Base-by-base conservation (phyloP, 2,797 vertebrate species). In the Manis crassicaudata region DNA sequence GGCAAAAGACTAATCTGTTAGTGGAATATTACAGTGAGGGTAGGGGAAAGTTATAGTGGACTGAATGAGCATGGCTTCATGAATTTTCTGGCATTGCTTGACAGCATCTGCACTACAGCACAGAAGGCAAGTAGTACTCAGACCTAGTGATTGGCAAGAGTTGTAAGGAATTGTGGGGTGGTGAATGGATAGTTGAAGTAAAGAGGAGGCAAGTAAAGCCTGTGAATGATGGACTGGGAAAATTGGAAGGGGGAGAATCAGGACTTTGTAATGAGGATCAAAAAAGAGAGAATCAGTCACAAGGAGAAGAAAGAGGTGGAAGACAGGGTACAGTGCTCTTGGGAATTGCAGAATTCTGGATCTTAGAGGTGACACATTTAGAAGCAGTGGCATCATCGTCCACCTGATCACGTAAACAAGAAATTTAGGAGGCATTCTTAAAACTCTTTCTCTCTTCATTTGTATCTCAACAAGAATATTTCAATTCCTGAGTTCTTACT, bases 401-500 rank as follows among this genome's bases (percentile, higher is more conserved):
- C 32, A 81, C 65, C 67, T 96, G 52, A 63, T 83, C 35, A 68
- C 40, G 20, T 70, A 94, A 88, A 40, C 40, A 27, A 67, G n/a
- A 84, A 92, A 87, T 67, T 23, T 88, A 37, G 18, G 46, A 88
- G 37, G 35, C 65, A 65, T 65, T 73, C 27, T 86, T 90, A 21
- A 95, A 72, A 65, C 16, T 40, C 35, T 35, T 92, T 88, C 85
- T 88, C 8, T 75, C 50, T 83, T 73, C 27, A 62, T 82, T 25
- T 94, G 43, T 43, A 14, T 76, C 29, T 93, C 32, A 94, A 4
- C 20, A 65, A 88, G 35, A 93, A 60, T 67, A 4, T 85, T 92
- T 88, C 75, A 94, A 62, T 86, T 95, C 80, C 94, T 88, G 62
- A 67, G 50, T 67, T 96, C 92, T 92, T 32, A 46, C 46, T 82